Conservation (phyloP, 2,888 invertebrate genomes). For the Ctena decussata region DNA sequence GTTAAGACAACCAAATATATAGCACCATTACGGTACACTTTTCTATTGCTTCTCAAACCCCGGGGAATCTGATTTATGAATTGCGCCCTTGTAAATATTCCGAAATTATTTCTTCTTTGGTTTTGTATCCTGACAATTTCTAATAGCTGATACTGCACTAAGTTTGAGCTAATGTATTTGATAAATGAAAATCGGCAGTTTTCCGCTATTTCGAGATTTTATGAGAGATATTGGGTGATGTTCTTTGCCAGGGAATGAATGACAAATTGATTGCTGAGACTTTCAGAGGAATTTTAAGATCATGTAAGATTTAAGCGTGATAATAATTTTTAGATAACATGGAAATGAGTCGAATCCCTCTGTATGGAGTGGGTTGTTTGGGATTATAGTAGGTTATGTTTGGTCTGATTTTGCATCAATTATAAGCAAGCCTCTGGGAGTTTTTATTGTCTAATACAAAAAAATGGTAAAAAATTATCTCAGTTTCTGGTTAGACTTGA, state of each 20-base stretch:
- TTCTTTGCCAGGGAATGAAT: background rate
- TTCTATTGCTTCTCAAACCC: background rate
- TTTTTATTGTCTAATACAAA: too few relatives aligned
- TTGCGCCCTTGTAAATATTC: background rate
- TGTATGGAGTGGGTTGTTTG: too few relatives aligned
- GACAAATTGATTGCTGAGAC: background rate
- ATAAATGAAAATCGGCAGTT: slow-evolving; percentile 7
- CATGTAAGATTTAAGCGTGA: background rate
- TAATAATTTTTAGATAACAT: background rate
- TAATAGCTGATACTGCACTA: background rate
- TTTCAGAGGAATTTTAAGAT: background rate
- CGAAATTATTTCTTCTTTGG: background rate
- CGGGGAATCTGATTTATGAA: background rate
- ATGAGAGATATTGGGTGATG: background rate
- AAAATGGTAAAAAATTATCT: too few relatives aligned
- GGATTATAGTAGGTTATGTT: too few relatives aligned
- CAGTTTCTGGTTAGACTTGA: too few relatives aligned
- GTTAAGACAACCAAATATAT: too few relatives aligned
- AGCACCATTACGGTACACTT: too few relatives aligned
- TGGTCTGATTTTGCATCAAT: too few relatives aligned
- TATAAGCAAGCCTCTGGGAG: too few relatives aligned
- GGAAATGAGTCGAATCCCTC: background rate
- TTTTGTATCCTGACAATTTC: background rate
- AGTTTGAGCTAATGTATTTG: background rate
- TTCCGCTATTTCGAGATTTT: background rate